phyloP scores from a whole-genome alignment of 2,888 invertebrate genomes.

The Morpho helenor region DNA sequence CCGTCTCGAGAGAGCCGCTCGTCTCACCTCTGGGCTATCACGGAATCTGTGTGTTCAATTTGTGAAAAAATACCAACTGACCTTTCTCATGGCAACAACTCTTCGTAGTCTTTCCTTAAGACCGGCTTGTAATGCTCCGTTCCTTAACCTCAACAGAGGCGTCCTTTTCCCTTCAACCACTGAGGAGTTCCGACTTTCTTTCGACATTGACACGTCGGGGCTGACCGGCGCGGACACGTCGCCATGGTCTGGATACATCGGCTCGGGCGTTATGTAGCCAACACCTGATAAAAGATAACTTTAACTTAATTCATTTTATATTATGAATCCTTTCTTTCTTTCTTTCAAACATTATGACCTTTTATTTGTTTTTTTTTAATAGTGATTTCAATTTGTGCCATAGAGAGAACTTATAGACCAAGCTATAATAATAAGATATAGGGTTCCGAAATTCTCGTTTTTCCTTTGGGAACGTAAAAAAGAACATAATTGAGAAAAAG shows the following conservation, averaged over 20 bases:
- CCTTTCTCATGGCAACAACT: slow-evolving; percentile 71
- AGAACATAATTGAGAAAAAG: too few species aligned
- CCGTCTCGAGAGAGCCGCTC: too few species aligned
- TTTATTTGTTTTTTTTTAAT: too few species aligned
- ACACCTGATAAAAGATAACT: slow-evolving; percentile 41
- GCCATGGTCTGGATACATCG: slow-evolving; percentile 80
- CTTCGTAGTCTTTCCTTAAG: slow-evolving; percentile 80
- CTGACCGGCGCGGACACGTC: slow-evolving; percentile 62
- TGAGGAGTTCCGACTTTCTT: slow-evolving; percentile 39
- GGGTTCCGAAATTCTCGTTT: too few species aligned
- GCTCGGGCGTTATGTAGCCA: slow-evolving; percentile 82
- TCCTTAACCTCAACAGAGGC: slow-evolving; percentile 79
- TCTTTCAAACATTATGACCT: too few species aligned
- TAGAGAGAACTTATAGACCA: too few species aligned
- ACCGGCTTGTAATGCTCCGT: slow-evolving; percentile 84
- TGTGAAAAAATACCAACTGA: slow-evolving; percentile 27
- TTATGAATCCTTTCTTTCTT: too few species aligned
- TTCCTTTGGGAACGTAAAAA: too few species aligned
- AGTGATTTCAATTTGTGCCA: too few species aligned
- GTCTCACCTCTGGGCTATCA: not conserved
- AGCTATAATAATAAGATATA: too few species aligned
- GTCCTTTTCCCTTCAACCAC: slow-evolving; percentile 47
- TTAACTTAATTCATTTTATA: too few species aligned
- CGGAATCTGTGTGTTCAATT: not conserved
- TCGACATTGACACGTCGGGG: slow-evolving; percentile 49